Percentiles rank a stretch among this genome's conserved stretches.
These are phyloP conservation scores for Glaucidium brasilianum DNA, from an alignment of 2,113 vertebrate species.

Conservation along the genomic window DNA sequence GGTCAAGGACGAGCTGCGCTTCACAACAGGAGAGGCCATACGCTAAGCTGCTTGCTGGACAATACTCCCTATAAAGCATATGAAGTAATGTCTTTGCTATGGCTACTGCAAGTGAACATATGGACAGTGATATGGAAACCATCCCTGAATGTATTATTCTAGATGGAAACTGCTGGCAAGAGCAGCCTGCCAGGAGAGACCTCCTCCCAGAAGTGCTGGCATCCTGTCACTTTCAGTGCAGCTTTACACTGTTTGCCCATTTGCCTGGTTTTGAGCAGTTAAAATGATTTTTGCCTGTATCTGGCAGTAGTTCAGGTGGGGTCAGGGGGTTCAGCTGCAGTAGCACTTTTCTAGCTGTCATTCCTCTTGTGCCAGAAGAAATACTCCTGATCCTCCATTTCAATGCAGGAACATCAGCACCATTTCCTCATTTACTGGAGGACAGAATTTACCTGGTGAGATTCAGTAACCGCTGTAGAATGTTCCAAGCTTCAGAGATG, in stretches of 20 bases:
- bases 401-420: not conserved
- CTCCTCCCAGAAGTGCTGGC: not conserved
- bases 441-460: not conserved
- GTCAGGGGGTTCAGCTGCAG: not conserved
- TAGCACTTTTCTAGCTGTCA: not conserved
- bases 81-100: not conserved
- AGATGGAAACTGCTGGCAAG: not conserved
- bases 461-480: not conserved
- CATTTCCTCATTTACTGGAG: not conserved
- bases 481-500: not conserved
- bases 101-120: not conserved
- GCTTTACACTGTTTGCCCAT: not conserved
- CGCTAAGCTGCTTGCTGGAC: not conserved
- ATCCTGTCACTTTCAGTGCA: not conserved
- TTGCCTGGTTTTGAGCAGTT: not conserved
- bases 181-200: not conserved
- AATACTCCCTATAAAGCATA: rapidly evolving
- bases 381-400: not conserved
- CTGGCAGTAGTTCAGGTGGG: not conserved
- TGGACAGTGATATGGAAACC: not conserved
- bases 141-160: not conserved
- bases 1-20: not conserved
- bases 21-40: not conserved
- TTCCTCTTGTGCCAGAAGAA: not conserved
- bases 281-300: not conserved